A percentile compares a stretch with the other conserved stretches of the same genome.
phyloP scores from a whole-genome alignment of 1,140 invertebrate species.

The Orussus abietinus region DNA sequence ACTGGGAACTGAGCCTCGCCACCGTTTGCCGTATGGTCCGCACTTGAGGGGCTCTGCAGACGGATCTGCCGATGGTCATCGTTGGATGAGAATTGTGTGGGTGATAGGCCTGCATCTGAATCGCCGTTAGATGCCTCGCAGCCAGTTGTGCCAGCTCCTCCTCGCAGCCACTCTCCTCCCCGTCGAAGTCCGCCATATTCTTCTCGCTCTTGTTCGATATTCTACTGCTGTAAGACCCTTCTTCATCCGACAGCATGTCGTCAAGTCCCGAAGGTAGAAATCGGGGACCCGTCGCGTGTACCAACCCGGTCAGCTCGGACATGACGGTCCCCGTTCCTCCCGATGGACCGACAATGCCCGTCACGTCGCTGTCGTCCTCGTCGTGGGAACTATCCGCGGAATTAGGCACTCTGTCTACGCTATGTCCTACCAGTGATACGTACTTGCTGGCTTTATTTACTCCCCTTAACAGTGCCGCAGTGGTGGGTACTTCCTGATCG shows the following conservation, averaged over 20 bases:
- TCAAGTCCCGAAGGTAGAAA: slow-evolving; percentile 50
- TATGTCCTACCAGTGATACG: slow-evolving; percentile 35
- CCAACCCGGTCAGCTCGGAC: slow-evolving; percentile 53
- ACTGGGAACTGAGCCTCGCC: slow-evolving; percentile 52
- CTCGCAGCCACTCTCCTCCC: slow-evolving; percentile 84
- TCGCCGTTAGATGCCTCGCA: slow-evolving; percentile 53
- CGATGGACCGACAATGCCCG: slow-evolving; percentile 35
- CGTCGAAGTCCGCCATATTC: slow-evolving; percentile 92
- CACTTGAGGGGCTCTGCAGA: slow-evolving; percentile 35
- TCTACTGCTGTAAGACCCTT: slow-evolving; percentile 79
- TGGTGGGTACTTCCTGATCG: slow-evolving; percentile 40
- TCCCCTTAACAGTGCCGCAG: slow-evolving; percentile 24
- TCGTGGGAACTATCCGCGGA: slow-evolving; percentile 48
- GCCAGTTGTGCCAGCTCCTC: slow-evolving; percentile 80
- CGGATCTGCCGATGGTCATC: slow-evolving; percentile 36
- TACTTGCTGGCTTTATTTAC: slow-evolving; percentile 33
- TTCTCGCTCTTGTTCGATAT: slow-evolving; percentile 93
- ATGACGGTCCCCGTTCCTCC: slow-evolving; percentile 49
- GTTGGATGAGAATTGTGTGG: slow-evolving; percentile 35
- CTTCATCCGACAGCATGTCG: slow-evolving; percentile 69
- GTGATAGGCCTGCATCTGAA: slow-evolving; percentile 50
- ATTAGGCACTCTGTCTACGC: slow-evolving; percentile 30
- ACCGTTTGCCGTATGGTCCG: slow-evolving; percentile 31
- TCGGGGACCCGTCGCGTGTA: slow-evolving; percentile 40
- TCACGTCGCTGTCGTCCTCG: slow-evolving; percentile 47